Evolutionary conservation across 2,113 vertebrate species (phyloP).

Genomic region (Malurus alboscapulatus): DNA sequence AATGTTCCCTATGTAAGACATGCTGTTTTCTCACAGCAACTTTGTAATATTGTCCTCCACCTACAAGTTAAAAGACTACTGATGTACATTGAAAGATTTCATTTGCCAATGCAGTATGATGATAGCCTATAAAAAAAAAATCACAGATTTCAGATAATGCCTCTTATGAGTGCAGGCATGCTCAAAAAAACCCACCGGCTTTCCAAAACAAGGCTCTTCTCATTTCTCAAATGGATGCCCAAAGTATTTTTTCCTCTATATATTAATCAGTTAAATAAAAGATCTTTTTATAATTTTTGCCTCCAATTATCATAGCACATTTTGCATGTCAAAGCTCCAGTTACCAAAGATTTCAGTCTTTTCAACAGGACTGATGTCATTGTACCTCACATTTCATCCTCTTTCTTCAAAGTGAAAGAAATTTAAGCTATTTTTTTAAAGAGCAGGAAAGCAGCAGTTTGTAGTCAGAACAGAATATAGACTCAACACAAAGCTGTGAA

Average conservation of each 20-base stretch:
- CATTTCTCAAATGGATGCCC: background rate
- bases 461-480: background rate
- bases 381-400: background rate
- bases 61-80: background rate
- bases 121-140: background rate
- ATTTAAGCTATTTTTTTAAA: background rate
- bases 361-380: background rate
- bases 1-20: background rate
- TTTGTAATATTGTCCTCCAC: background rate
- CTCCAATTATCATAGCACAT: background rate
- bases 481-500: background rate
- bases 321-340: background rate
- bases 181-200: background rate
- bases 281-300: background rate
- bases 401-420: background rate
- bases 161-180: background rate
- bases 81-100: background rate
- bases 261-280: background rate
- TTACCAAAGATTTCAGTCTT: background rate
- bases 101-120: background rate
- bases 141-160: background rate
- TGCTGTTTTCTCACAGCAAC: background rate
- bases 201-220: background rate
- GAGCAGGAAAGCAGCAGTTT: background rate
- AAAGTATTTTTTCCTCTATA: background rate